These are phyloP conservation scores for Spodoptera littoralis DNA, from an alignment of 2,888 invertebrate genomes.

Conservation along the genomic window DNA sequence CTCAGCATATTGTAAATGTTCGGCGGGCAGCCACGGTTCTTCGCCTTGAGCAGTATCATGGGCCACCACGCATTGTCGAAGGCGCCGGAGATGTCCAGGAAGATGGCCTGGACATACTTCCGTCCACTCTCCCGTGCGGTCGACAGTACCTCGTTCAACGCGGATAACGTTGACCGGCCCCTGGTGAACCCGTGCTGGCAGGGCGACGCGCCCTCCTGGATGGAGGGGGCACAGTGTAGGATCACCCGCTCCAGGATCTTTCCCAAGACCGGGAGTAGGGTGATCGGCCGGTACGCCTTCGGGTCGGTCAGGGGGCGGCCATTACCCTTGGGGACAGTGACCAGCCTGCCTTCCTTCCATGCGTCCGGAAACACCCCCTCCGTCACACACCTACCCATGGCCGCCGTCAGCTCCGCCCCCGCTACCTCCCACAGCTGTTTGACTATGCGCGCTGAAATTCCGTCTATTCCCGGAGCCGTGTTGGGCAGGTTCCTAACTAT, in stretches of 20 bases:
- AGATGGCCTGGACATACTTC: conserved; percentile 51
- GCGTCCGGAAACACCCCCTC: conserved; percentile 53
- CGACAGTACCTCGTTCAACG: conserved; percentile 28
- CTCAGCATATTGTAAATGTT: conserved; percentile 56
- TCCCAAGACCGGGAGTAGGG: conserved; percentile 57
- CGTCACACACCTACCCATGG: conserved; percentile 41
- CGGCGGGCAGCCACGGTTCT: conserved; percentile 44
- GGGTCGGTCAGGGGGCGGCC: conserved; percentile 48
- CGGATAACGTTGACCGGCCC: conserved; percentile 55
- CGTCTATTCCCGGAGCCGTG: conserved; percentile 61
- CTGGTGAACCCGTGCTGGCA: conserved; percentile 62
- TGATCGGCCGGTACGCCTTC: conserved; percentile 59
- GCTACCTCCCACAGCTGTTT: conserved; percentile 44
- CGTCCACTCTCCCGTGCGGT: background rate
- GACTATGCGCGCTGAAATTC: conserved; percentile 49
- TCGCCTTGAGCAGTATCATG: conserved; percentile 58
- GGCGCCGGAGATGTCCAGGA: conserved; percentile 61
- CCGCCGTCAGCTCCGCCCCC: conserved; percentile 20
- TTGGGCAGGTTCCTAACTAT: conserved; percentile 51
- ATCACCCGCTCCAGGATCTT: conserved; percentile 61
- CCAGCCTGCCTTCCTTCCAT: conserved; percentile 55
- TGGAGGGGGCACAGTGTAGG: conserved; percentile 32
- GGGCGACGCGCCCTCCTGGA: conserved; percentile 20
- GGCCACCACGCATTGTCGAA: conserved; percentile 67
- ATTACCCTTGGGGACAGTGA: conserved; percentile 55